phyloP scores from a whole-genome alignment of 1,140 invertebrate species.

The Ceratitis capitata region DNA sequence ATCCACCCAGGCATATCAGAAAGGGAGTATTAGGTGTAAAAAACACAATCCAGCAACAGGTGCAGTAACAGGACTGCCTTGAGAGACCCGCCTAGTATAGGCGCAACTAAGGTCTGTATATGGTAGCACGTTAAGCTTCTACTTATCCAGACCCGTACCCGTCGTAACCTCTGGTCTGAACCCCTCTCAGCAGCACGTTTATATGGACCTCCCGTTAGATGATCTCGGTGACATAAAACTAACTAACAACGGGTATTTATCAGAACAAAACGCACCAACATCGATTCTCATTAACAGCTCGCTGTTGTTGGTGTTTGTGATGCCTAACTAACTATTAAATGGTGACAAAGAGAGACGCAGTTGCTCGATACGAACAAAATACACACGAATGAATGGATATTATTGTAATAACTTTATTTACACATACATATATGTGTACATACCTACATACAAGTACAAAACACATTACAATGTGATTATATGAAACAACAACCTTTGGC shows the following conservation, averaged over 20 bases:
- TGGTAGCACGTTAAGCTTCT: no score
- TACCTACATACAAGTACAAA: background rate
- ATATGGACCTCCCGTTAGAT: no score
- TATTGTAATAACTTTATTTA: background rate
- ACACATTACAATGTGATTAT: background rate
- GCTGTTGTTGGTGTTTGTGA: background rate
- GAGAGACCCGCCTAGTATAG: no score
- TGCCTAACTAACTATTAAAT: background rate
- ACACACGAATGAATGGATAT: no score
- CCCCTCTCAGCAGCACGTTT: background rate
- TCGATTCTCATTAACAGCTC: background rate
- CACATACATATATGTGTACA: background rate
- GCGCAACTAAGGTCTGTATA: no score
- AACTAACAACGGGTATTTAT: no score
- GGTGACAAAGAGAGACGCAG: background rate
- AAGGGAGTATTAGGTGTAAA: no score
- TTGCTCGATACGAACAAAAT: background rate
- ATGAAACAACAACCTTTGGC: constrained; percentile 6
- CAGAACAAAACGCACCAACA: background rate
- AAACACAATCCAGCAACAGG: no score
- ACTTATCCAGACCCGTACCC: background rate
- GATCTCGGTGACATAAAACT: no score
- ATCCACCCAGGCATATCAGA: no score
- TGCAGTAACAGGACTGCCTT: no score
- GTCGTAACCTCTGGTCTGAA: background rate